Evolutionary conservation across 2,888 invertebrate genomes (phyloP).

Genomic region (Reticulitermes lucifugus): DNA sequence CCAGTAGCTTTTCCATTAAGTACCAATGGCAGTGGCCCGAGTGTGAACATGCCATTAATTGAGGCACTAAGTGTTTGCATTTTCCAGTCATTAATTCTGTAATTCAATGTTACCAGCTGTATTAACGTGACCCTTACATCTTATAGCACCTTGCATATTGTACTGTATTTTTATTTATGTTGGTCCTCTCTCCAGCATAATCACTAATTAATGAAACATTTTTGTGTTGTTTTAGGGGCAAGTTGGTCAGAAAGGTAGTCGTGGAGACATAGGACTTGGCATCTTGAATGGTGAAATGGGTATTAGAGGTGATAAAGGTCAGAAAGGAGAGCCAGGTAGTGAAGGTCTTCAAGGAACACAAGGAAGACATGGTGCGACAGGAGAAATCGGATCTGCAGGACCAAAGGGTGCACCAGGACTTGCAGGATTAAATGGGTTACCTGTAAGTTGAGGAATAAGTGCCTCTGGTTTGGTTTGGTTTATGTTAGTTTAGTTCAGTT

Average conservation of each 20-base stretch:
- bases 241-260: constrained; percentile 57
- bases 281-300: constrained; percentile 57
- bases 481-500: too few relatives aligned
- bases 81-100: too few relatives aligned
- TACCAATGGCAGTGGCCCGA: too few relatives aligned
- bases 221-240: constrained; percentile 52
- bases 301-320: constrained; percentile 54
- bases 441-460: constrained; percentile 55
- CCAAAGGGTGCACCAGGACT: constrained; percentile 56
- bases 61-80: too few relatives aligned
- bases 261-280: constrained; percentile 56
- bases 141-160: too few relatives aligned
- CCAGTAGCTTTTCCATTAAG: too few relatives aligned
- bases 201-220: too few relatives aligned
- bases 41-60: too few relatives aligned
- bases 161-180: too few relatives aligned
- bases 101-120: too few relatives aligned
- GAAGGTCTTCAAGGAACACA: constrained; percentile 58
- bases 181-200: too few relatives aligned
- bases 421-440: constrained; percentile 49
- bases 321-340: constrained; percentile 58
- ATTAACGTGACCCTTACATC: too few relatives aligned
- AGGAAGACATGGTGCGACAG: constrained; percentile 59
- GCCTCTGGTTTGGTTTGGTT: neutral
- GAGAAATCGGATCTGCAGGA: constrained; percentile 54